Percentiles rank a stretch among this genome's conserved stretches.
phyloP scores from a whole-genome alignment of 2,113 vertebrate genomes.

The Cryptomyrus ogoouensis region DNA sequence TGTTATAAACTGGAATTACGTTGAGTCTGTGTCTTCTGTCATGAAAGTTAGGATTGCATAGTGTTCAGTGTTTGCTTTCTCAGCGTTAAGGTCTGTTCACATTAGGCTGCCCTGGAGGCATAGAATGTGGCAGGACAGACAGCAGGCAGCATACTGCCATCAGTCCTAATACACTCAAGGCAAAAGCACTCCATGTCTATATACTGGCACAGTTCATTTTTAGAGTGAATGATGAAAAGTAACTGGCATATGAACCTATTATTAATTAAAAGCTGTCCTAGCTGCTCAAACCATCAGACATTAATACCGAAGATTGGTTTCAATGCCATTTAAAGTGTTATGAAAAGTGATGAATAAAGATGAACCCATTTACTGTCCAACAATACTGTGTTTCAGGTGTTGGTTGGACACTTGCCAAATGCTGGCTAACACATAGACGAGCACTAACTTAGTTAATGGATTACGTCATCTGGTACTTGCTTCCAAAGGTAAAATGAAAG shows the following conservation, averaged over 20 bases:
- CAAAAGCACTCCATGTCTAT: neutral
- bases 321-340: neutral
- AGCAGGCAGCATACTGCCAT: neutral
- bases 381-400: neutral
- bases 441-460: neutral
- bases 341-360: neutral
- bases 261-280: neutral
- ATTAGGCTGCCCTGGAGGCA: neutral
- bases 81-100: neutral
- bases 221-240: neutral
- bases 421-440: neutral
- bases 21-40: neutral
- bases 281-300: neutral
- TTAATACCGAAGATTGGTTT: neutral
- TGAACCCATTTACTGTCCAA: neutral
- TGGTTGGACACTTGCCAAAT: neutral
- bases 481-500: neutral
- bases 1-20: neutral
- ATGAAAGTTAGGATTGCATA: neutral
- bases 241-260: neutral
- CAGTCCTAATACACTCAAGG: neutral
- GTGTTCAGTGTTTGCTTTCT: neutral
- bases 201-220: neutral
- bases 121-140: neutral
- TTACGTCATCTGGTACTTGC: neutral